A percentile compares a stretch with the other conserved stretches of the same genome.
phyloP scores from a whole-genome alignment of 2,113 vertebrate species.

The Typhlomys cinereus region DNA sequence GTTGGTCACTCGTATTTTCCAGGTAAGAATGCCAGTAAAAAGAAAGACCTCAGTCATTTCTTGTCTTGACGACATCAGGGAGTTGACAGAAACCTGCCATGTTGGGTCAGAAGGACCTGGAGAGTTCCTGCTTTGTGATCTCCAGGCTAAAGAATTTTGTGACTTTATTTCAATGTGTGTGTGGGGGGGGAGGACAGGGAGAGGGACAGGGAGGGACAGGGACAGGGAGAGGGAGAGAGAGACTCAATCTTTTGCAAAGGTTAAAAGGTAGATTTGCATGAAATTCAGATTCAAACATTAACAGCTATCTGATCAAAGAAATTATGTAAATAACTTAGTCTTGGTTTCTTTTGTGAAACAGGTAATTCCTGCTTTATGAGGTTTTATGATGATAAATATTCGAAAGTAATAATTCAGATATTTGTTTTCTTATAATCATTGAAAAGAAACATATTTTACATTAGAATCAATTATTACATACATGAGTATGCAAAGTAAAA shows the following conservation, averaged over 20 bases:
- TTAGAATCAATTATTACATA: neutral
- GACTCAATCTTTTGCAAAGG: neutral
- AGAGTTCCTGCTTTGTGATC: no score
- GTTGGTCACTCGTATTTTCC: neutral
- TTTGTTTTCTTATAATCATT: neutral
- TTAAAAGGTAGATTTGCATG: constrained; percentile 22
- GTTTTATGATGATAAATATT: constrained; percentile 17
- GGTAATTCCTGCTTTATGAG: neutral
- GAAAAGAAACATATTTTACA: constrained; percentile 19
- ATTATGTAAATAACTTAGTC: neutral
- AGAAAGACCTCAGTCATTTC: neutral
- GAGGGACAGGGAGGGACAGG: no score
- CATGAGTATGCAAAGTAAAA: neutral
- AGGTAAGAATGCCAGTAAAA: neutral
- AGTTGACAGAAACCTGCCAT: no score
- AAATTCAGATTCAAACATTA: neutral
- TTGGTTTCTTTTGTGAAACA: constrained; percentile 22
- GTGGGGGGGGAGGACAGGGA: no score
- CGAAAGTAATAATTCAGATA: neutral
- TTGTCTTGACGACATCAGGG: no score
- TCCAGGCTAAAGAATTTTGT: no score
- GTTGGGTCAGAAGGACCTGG: no score
- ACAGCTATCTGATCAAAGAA: neutral
- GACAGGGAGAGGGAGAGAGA: no score
- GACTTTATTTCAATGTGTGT: no score